phyloP scores from a whole-genome alignment of 2,888 invertebrate species.

The Vanessa cardui region DNA sequence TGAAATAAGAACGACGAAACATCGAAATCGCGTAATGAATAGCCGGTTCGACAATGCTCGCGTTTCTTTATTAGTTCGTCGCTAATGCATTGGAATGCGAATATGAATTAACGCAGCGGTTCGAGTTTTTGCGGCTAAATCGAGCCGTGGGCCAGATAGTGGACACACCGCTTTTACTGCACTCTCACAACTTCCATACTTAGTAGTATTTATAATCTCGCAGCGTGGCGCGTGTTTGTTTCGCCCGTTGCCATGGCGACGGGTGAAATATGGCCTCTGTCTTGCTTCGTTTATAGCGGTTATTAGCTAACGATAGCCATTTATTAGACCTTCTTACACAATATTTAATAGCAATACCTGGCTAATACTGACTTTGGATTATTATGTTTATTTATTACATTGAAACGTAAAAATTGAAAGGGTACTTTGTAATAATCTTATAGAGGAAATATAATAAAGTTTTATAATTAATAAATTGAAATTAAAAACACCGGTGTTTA shows the following conservation, averaged over 20 bases:
- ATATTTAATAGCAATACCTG: slow-evolving; percentile 29
- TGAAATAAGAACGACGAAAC: neutral
- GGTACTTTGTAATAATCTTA: neutral
- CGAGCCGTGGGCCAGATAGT: slow-evolving; percentile 32
- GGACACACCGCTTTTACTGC: slow-evolving; percentile 38
- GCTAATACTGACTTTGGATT: slow-evolving; percentile 3
- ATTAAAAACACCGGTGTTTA: too few relatives aligned
- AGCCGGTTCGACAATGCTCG: too few relatives aligned
- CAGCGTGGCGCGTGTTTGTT: slow-evolving; percentile 65
- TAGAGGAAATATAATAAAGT: neutral
- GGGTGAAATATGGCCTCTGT: slow-evolving; percentile 74
- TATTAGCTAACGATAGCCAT: slow-evolving; percentile 74
- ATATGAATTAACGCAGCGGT: slow-evolving; percentile 26
- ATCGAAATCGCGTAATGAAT: neutral
- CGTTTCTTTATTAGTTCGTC: slow-evolving; percentile 12
- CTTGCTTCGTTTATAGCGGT: slow-evolving; percentile 67
- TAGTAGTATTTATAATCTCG: slow-evolving; percentile 41
- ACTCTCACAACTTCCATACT: slow-evolving; percentile 37
- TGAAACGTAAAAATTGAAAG: slow-evolving; percentile 44
- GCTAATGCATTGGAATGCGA: slow-evolving; percentile 23
- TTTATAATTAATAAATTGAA: too few relatives aligned
- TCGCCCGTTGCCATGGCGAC: slow-evolving; percentile 68
- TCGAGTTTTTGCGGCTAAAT: slow-evolving; percentile 37
- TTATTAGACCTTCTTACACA: slow-evolving; percentile 53
- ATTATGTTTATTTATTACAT: slow-evolving; percentile 35